Evolutionary conservation across 2,888 invertebrate genomes (phyloP).

Genomic region (Bombylius discolor): DNA sequence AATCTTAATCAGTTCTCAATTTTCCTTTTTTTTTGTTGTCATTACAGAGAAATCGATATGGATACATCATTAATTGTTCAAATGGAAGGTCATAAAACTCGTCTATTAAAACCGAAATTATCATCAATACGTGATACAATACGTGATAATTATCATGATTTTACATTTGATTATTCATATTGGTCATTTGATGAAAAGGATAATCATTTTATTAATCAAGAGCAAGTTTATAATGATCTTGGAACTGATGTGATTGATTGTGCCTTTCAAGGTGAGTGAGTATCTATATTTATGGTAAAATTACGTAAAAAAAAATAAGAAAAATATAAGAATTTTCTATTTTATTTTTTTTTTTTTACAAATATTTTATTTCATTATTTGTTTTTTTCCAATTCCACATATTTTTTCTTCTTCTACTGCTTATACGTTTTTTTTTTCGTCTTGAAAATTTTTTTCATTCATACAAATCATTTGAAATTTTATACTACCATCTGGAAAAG

Average conservation of each 20-base stretch:
- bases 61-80: slow-evolving; percentile 69
- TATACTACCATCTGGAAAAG: not conserved
- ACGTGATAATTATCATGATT: slow-evolving; percentile 62
- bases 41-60: slow-evolving; percentile 66
- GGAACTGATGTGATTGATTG: slow-evolving; percentile 61
- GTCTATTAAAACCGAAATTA: slow-evolving; percentile 55
- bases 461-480: not conserved
- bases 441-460: not conserved
- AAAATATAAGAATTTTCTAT: too few relatives aligned
- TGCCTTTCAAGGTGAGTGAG: slow-evolving; percentile 54
- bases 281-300: not conserved
- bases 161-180: slow-evolving; percentile 81
- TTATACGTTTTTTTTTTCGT: not conserved
- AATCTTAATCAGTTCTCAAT: not conserved
- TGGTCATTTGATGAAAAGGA: slow-evolving; percentile 66
- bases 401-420: not conserved
- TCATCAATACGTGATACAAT: slow-evolving; percentile 31
- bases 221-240: slow-evolving; percentile 60
- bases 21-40: slow-evolving; percentile 17
- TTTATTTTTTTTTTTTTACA: too few relatives aligned
- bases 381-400: not conserved
- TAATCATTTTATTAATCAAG: slow-evolving; percentile 64
- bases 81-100: slow-evolving; percentile 74
- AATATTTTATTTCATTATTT: not conserved
- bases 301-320: not conserved